Conservation (phyloP, 2,797 vertebrate species). For the Gallinago nigripennis region DNA sequence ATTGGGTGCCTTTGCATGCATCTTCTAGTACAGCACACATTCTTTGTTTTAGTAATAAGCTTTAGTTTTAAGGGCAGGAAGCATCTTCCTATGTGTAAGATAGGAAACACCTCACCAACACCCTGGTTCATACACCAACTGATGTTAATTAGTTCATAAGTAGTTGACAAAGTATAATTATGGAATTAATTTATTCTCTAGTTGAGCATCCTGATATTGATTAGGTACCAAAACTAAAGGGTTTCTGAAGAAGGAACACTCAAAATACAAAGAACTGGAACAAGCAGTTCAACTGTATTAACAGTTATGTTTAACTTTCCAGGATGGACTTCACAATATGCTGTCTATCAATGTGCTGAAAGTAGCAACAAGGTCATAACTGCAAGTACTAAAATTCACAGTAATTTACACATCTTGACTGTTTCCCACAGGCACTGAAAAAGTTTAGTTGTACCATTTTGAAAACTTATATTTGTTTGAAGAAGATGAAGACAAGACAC, state of each 20-base stretch:
- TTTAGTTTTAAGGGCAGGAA: not conserved
- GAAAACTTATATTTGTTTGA: not conserved
- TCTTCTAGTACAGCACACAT: not conserved
- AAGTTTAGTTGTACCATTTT: not conserved
- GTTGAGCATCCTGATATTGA: not conserved
- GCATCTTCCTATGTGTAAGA: not conserved
- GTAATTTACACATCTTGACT: not conserved
- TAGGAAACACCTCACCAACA: not conserved
- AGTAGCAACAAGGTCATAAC: constrained; percentile 13
- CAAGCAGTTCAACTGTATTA: not conserved
- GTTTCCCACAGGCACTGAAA: not conserved
- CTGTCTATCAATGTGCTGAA: not conserved
- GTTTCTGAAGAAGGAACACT: not conserved
- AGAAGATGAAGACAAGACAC: not conserved
- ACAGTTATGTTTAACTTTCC: constrained; percentile 9
- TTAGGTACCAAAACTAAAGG: not conserved
- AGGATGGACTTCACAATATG: not conserved
- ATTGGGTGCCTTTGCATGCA: not conserved
- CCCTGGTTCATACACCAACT: not conserved
- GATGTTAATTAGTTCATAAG: not conserved
- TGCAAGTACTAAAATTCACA: not conserved
- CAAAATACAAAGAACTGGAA: not conserved
- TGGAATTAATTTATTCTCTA: not conserved
- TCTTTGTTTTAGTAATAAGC: not conserved
- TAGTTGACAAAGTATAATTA: not conserved